These are phyloP conservation scores for Ypsolopha scabrella DNA, from an alignment of 2,888 invertebrate genomes.

Conservation along the genomic window DNA sequence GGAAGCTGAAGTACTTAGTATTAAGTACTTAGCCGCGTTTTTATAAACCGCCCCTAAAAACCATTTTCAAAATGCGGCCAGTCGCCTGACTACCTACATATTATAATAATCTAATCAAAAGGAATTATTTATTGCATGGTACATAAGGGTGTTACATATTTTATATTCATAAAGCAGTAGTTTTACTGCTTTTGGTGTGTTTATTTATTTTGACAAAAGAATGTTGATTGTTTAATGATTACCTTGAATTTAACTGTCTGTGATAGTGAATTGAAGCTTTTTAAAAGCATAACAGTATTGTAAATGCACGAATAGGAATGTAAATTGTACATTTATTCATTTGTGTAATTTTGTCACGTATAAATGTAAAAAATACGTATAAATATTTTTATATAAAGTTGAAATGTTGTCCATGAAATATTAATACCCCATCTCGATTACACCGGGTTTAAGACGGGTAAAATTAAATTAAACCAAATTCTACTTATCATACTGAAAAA, in stretches of 20 bases:
- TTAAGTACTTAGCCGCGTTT: no score
- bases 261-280: conserved; percentile 61
- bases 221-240: no score
- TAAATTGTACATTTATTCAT: conserved; percentile 17
- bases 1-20: no score
- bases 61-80: no score
- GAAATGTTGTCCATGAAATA: conserved; percentile 12
- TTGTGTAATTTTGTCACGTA: conserved; percentile 18
- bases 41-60: no score
- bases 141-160: no score
- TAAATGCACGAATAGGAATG: conserved; percentile 31
- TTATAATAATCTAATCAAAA: no score
- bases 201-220: no score
- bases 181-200: no score
- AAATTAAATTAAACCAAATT: background rate
- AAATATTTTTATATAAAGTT: conserved; percentile 27
- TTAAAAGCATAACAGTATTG: conserved; percentile 54
- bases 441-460: background rate
- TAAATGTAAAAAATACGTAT: conserved; percentile 26
- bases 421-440: background rate
- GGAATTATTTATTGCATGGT: no score
- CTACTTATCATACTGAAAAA: background rate
- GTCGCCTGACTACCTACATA: no score
- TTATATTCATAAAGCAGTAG: no score
- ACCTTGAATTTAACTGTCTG: conserved; percentile 25